phyloP scores from a whole-genome alignment of 2,888 invertebrate species.

The Pollenia labialis region DNA sequence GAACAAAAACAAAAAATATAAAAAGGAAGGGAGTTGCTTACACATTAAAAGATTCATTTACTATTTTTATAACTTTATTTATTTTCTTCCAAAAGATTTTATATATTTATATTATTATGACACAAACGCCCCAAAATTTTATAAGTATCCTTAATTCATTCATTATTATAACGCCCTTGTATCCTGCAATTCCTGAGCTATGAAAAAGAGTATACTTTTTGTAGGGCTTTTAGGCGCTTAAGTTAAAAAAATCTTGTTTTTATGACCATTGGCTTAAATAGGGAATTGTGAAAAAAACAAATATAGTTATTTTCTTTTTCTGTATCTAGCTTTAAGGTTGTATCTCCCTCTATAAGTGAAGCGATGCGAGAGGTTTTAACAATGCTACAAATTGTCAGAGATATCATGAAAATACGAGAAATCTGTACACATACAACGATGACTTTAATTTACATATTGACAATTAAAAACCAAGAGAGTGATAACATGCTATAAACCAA shows the following conservation, averaged over 20 bases:
- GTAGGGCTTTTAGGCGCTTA: background rate
- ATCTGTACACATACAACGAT: too few relatives aligned
- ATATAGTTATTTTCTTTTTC: too few relatives aligned
- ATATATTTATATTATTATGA: background rate
- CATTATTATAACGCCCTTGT: conserved; percentile 53
- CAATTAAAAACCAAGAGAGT: too few relatives aligned
- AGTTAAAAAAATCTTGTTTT: background rate
- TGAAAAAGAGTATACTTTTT: background rate
- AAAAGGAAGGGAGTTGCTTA: background rate
- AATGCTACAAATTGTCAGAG: too few relatives aligned
- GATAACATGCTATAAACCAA: too few relatives aligned
- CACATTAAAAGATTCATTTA: background rate
- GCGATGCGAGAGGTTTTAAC: too few relatives aligned
- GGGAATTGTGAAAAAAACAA: too few relatives aligned
- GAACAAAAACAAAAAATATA: background rate
- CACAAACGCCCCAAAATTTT: background rate
- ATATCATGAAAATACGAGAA: too few relatives aligned
- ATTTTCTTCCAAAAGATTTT: background rate
- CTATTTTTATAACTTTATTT: background rate
- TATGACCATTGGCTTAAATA: too few relatives aligned
- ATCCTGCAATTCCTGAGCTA: background rate
- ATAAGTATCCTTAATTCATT: conserved; percentile 4
- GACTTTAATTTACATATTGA: too few relatives aligned
- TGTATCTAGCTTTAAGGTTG: too few relatives aligned
- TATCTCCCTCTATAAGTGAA: too few relatives aligned